Evolutionary conservation across 1,140 invertebrate species (phyloP).

Genomic region (Agrypnia vestita): DNA sequence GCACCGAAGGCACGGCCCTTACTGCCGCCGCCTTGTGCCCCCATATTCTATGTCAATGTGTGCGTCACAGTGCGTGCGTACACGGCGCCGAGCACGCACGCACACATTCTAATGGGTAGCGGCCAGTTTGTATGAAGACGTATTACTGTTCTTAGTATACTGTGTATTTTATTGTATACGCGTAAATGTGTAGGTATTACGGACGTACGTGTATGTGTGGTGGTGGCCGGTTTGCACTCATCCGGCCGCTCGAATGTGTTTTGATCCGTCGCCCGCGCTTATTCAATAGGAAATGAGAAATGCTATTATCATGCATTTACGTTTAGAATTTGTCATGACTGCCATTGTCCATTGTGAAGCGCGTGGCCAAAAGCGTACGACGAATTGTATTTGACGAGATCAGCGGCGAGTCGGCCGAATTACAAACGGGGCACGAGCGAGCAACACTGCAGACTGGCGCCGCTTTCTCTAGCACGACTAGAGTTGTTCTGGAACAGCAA

Average conservation of each 20-base stretch:
- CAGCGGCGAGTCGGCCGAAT: not conserved
- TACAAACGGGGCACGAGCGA: not conserved
- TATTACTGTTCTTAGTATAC: too few species aligned
- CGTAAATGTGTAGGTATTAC: too few species aligned
- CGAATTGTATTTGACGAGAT: not conserved
- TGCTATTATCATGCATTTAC: conserved; percentile 29
- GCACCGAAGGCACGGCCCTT: too few species aligned
- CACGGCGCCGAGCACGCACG: too few species aligned
- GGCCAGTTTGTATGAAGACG: too few species aligned
- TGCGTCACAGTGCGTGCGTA: too few species aligned
- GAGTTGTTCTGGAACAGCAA: not conserved
- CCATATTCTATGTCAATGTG: too few species aligned
- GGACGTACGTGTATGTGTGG: too few species aligned
- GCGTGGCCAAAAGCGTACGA: not conserved
- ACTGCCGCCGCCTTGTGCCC: too few species aligned
- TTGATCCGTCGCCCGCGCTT: conserved; percentile 18
- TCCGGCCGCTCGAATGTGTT: not conserved
- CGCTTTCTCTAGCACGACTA: not conserved
- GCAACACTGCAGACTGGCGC: not conserved
- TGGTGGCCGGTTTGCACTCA: too few species aligned
- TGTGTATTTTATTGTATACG: too few species aligned
- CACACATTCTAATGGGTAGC: too few species aligned
- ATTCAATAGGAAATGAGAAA: conserved; percentile 40
- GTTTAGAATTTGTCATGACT: conserved; percentile 30
- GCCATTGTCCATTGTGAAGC: conserved; percentile 34